phyloP scores from a whole-genome alignment of 2,113 vertebrate genomes.

The Bambusicola thoracicus region DNA sequence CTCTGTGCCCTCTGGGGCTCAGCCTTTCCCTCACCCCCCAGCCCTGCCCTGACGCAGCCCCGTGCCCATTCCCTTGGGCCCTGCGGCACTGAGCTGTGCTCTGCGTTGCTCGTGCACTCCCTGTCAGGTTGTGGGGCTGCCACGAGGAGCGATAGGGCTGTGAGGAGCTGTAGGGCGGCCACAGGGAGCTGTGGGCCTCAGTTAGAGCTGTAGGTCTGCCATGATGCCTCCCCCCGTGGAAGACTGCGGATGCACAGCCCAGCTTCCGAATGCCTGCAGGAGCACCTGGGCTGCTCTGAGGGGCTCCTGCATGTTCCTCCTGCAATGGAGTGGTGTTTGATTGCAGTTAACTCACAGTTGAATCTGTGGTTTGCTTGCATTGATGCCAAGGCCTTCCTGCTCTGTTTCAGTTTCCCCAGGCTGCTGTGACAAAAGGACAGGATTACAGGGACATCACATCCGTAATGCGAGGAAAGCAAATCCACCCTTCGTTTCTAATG shows the following conservation, averaged over 20 bases:
- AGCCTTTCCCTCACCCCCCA: not conserved
- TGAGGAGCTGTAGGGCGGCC: too few relatives aligned
- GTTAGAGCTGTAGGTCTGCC: too few relatives aligned
- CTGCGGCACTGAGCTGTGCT: too few relatives aligned
- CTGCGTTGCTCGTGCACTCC: too few relatives aligned
- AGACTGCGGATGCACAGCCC: not conserved
- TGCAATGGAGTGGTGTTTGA: not conserved
- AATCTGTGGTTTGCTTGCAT: not conserved
- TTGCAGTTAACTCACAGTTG: not conserved
- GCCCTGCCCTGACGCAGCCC: too few relatives aligned
- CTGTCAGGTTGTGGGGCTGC: too few relatives aligned
- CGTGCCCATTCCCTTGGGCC: not conserved
- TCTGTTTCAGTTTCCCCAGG: not conserved
- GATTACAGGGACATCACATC: not conserved
- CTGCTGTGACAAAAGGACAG: not conserved
- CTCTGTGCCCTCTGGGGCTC: too few relatives aligned
- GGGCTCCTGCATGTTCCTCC: fast-evolving
- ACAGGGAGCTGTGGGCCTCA: too few relatives aligned
- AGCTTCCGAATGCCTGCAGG: not conserved
- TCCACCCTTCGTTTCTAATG: fast-evolving
- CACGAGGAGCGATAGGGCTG: too few relatives aligned
- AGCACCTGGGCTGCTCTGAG: not conserved
- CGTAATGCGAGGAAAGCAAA: not conserved
- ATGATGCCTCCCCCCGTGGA: not conserved
- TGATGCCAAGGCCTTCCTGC: not conserved